Base-by-base conservation (phyloP, 2,113 vertebrate genomes). In the Osmerus mordax region DNA sequence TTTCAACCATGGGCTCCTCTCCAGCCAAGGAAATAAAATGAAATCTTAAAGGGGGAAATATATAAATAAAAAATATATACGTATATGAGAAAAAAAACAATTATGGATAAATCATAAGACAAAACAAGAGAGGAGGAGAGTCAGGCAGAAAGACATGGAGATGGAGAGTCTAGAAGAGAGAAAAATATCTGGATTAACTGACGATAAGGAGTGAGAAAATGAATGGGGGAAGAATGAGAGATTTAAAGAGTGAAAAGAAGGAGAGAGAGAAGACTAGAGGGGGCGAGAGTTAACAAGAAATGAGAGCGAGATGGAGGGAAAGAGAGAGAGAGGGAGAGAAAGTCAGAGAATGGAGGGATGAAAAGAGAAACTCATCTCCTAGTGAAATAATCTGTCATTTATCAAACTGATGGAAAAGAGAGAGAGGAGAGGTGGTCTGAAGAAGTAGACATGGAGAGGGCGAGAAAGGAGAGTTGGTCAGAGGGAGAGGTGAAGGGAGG, bases 371-470 rank as follows among this genome's bases (percentile, higher is more conserved):
- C 86, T 90, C 83, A 91, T 91, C 88, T 90, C 86, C 83, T 79
- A 71, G 52, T 83, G 79, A 88, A 91, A 91, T 87, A 91, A 91
- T 91, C 82, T 84, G 82, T 85, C 89, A 90, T 92, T 91, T 84
- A 90, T 92, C 90, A 92, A 85, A 81, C 72, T 86, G 86, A 90
- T 88, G 84, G 86, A 82, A 87, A 87, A 79, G 78, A 78, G 73
- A 70, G 78, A 54, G 69, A 71, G 72, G 70, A 66, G 68, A 1
- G 62, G 28, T 32, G 29, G 60, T 65, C 52, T 23, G 54, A 32
- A 52, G 54, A 32, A 52, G 16, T 61, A 70, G 65, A 59, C 41
- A 47, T 47, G 41, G 41, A 47, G 41, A 47, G 9, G 9, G 41
- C 2, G 41, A 47, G 41, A 47, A 7, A 36, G 32, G 41, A 47